Evolutionary conservation across 2,888 invertebrate species (phyloP), one percentile per base, ranked within the genome.

Genomic region (Aporophyla nigra): DNA sequence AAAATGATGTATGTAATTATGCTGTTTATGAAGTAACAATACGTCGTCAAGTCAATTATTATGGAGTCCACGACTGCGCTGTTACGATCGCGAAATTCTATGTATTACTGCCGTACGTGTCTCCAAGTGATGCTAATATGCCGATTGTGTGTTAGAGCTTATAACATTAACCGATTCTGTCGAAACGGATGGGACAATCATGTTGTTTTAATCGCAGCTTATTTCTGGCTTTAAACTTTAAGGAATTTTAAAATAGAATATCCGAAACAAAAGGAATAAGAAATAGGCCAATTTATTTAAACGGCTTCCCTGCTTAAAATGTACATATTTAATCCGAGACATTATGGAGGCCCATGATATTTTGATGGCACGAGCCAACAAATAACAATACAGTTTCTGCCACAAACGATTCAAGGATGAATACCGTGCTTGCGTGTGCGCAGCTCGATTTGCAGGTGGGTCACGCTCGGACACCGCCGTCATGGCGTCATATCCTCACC

Each of bases 401-500:
- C 86, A 87, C 88, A 91, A 91, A 86, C 88, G 88, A 87, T 91
- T 93, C 95, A 96, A 96, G 96, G 96, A 95, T 96, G 94, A 93
- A 94, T 93, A 86, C 91, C 91, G 92, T 93, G 94, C 93, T 81
- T 84, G 84, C 82, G 82, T 86, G 93, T 83, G 72, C 72, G 90
- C 91, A 89, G 92, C 91, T 88, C 89, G 90, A 94, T 96, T 95
- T 91, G 95, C 93, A 96, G 95, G 94, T 93, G 91, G 93, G 90
- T 95, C 96, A 96, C 96, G 96, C 93, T 90, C 94, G 87, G 86
- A 85, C 92, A 92, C 91, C 91, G 92, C 91, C 93, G 90, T 90
- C 92, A 93, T 95, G 95, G 93, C 96, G 95, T 96, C 96, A 96
- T 95, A 96, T 96, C 96, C 96, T 96, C 93, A 82, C 93, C 90